Evolutionary conservation across 2,113 vertebrate genomes (phyloP), one percentile per base, ranked within the genome.

Genomic region (Bettongia penicillata): DNA sequence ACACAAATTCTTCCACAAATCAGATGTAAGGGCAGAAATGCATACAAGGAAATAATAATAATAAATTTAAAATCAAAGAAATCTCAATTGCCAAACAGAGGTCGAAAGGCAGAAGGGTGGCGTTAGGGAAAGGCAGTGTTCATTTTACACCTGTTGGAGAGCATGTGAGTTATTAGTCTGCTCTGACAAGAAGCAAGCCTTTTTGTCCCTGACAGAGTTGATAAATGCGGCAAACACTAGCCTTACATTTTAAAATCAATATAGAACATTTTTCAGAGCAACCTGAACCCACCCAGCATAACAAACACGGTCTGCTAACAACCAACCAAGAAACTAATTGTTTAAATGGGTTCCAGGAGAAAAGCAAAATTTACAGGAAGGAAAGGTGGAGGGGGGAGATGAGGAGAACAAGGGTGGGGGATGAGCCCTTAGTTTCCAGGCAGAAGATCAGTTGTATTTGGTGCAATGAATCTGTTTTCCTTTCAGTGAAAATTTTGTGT

Each of bases 181-280:
- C 77, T 31, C 51, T 95, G 96, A 96, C 95, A 96, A 93, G 95
- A 96, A 96, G 94, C 97, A 98, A 96, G 93, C 57, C 95, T 94
- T 97, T 97, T 93, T 91, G 49, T 92, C 94, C 92, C 68, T 96
- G 97, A 96, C 97, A 97, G 94, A 93, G 84, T 91, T 97, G 97
- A 97, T 97, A 95, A 97, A 97, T 97, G 94, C 51, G 93, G 95
- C 0, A 0, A 96, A 94, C n/a, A 51, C 37, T 1, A 11, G 77
- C 52, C 93, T 51, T 94, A 90, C 96, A 95, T 95, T 97, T 97
- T 94, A 90, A 97, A 98, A 98, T 97, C 97, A 94, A 96, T 97
- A 96, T 52, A 55, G 84, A 95, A 95, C 96, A 91, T 94, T 97
- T 96, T 95, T 95, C 84, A 94, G 90, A 92, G 92, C 48, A 92